Conservation (phyloP, 2,888 invertebrate species). For the Rosalia funebris region DNA sequence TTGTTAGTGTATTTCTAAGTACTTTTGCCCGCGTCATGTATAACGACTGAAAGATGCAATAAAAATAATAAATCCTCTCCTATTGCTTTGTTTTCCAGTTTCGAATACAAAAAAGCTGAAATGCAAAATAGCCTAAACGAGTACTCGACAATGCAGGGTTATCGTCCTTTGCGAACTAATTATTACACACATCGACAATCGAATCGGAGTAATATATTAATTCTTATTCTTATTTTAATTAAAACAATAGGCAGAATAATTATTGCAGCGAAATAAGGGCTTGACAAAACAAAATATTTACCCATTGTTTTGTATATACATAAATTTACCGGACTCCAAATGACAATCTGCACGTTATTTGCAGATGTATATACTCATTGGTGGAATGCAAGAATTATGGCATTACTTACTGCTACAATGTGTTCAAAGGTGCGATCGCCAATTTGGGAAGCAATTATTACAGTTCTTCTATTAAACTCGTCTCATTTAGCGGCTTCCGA, state of each 20-base stretch:
- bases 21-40: too few relatives aligned
- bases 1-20: too few relatives aligned
- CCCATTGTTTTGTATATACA: slow-evolving; percentile 43
- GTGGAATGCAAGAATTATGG: slow-evolving; percentile 17
- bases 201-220: slow-evolving; percentile 44
- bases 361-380: slow-evolving; percentile 27
- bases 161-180: slow-evolving; percentile 42
- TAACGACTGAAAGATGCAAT: too few relatives aligned
- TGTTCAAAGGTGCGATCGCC: slow-evolving; percentile 37
- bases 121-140: slow-evolving; percentile 8
- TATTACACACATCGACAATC: slow-evolving; percentile 45
- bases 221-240: slow-evolving; percentile 48
- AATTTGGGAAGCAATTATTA: slow-evolving; percentile 36
- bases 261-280: slow-evolving; percentile 44
- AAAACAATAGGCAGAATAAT: slow-evolving; percentile 46
- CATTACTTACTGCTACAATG: slow-evolving; percentile 24
- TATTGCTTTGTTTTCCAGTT: too few relatives aligned
- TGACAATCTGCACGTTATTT: slow-evolving; percentile 32
- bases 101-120: not conserved
- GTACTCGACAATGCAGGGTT: slow-evolving; percentile 27
- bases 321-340: slow-evolving; percentile 42
- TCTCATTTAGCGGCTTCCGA: slow-evolving; percentile 28
- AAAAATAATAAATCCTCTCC: too few relatives aligned
- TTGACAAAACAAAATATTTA: slow-evolving; percentile 47
- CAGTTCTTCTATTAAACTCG: slow-evolving; percentile 33